Conservation (phyloP, 2,113 vertebrate species). For the Leucopsar rothschildi region DNA sequence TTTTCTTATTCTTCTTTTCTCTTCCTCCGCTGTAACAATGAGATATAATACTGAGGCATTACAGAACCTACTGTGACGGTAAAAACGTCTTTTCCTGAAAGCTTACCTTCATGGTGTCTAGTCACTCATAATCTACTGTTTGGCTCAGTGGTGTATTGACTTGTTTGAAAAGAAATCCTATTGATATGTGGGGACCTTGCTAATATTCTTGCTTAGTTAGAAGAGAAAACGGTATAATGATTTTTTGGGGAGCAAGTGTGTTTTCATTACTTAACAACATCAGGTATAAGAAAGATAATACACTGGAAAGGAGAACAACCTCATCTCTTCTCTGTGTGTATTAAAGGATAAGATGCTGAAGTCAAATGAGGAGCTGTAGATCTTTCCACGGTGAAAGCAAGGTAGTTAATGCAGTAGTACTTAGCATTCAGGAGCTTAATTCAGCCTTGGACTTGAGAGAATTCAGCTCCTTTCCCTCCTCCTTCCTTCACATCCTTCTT, state of each 20-base stretch:
- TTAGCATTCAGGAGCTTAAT: conserved; percentile 42
- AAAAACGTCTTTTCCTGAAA: neutral
- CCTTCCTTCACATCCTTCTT: neutral
- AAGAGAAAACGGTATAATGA: neutral
- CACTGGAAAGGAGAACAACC: neutral
- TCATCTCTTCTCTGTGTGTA: neutral
- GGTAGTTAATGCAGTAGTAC: conserved; percentile 31
- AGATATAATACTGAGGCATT: neutral
- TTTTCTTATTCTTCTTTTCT: neutral
- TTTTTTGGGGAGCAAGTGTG: neutral
- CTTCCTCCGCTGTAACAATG: neutral
- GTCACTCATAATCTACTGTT: neutral
- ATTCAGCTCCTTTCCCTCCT: neutral
- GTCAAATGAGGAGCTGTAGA: neutral
- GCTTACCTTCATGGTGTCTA: neutral
- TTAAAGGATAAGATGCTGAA: conserved; percentile 5
- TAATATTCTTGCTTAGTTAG: neutral
- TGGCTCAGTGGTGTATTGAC: neutral
- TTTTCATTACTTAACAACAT: neutral
- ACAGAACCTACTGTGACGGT: neutral
- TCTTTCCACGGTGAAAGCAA: neutral
- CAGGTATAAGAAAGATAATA: neutral
- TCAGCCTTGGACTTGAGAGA: conserved; percentile 29
- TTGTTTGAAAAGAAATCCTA: neutral
- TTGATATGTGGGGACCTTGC: neutral